phyloP scores from a whole-genome alignment of 2,888 invertebrate species.

The Sphinx pinastri region DNA sequence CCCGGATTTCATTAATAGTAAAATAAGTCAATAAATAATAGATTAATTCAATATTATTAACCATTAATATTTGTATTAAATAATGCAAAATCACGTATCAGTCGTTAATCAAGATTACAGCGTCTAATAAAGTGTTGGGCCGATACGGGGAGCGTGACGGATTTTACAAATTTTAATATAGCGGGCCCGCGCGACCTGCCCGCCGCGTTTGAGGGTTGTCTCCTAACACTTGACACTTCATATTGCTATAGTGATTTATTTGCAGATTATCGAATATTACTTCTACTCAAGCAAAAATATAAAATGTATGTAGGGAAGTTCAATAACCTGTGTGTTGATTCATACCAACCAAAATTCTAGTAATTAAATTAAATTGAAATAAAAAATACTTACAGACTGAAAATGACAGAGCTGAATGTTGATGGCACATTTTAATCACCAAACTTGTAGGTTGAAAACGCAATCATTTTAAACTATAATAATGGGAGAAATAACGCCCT shows the following conservation, averaged over 20 bases:
- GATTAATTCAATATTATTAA: conserved; percentile 30
- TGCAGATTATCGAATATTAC: background rate
- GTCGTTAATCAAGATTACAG: conserved; percentile 73
- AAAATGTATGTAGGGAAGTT: no score
- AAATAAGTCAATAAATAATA: background rate
- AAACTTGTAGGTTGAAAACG: no score
- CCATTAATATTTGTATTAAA: conserved; percentile 38
- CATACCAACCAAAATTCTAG: no score
- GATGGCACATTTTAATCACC: no score
- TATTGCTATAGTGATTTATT: conserved; percentile 2
- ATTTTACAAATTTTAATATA: conserved; percentile 61
- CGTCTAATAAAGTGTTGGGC: conserved; percentile 63
- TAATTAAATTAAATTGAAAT: no score
- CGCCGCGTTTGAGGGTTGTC: conserved; percentile 25
- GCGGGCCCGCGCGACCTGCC: conserved; percentile 25
- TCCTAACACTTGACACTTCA: conserved; percentile 9
- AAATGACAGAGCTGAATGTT: no score
- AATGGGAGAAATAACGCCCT: no score
- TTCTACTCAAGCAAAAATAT: no score
- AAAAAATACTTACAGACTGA: no score
- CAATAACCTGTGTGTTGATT: no score
- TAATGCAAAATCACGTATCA: conserved; percentile 65
- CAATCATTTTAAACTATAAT: no score
- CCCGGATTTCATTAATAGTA: no score
- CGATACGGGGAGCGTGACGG: conserved; percentile 75